Conservation (phyloP, 2,888 invertebrate genomes). For the Aphidoletes aphidimyza region DNA sequence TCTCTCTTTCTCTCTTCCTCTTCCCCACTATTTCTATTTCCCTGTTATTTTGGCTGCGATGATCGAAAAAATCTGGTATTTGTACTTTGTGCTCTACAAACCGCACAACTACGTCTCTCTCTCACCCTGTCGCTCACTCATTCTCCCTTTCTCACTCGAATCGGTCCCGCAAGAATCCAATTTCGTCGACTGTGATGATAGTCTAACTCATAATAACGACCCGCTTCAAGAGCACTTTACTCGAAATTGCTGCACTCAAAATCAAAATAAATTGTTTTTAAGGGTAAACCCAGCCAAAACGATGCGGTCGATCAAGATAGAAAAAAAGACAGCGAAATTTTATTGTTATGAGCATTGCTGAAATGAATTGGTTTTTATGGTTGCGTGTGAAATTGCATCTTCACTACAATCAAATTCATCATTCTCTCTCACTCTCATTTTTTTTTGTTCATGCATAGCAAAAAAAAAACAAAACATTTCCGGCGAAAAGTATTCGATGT, state of each 20-base stretch:
- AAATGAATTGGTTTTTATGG: not conserved
- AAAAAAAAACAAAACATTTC: too few relatives aligned
- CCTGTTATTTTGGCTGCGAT: too few relatives aligned
- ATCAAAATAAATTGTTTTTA: conserved; percentile 16
- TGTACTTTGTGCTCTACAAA: too few relatives aligned
- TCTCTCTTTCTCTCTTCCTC: too few relatives aligned
- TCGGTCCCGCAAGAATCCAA: conserved; percentile 13
- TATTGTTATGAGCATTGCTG: not conserved
- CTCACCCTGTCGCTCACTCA: too few relatives aligned
- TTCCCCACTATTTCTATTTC: too few relatives aligned
- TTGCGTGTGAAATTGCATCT: not conserved
- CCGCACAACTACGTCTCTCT: too few relatives aligned
- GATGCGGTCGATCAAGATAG: not conserved
- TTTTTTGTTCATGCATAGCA: not conserved
- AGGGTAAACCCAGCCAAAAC: not conserved
- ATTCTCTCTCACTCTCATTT: not conserved
- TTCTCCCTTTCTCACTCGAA: too few relatives aligned
- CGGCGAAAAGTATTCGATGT: too few relatives aligned
- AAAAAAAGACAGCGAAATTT: not conserved
- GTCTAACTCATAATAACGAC: conserved; percentile 24
- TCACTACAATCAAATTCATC: not conserved
- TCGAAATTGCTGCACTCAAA: not conserved
- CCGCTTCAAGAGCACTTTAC: conserved; percentile 16
- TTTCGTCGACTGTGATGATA: conserved; percentile 5
- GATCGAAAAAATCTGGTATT: too few relatives aligned